Conservation (phyloP, 2,797 vertebrate species). For the Cossypha caffra region DNA sequence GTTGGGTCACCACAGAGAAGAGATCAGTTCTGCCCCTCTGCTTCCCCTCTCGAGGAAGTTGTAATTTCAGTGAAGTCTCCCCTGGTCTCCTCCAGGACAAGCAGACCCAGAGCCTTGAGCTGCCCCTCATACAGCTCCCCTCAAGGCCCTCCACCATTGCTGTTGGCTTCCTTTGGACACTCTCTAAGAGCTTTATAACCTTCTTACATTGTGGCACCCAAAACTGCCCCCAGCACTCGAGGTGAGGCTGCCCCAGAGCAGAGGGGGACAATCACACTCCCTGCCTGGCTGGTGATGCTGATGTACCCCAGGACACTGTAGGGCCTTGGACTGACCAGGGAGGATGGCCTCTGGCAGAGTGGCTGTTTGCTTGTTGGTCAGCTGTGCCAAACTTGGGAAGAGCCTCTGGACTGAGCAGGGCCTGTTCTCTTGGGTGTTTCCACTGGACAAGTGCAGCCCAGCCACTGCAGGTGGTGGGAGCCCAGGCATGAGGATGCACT, state of each 20-base stretch:
- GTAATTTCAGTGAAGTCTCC: neutral
- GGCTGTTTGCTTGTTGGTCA: neutral
- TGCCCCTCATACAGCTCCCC: rapidly evolving
- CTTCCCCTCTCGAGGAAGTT: rapidly evolving
- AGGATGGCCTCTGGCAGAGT: neutral
- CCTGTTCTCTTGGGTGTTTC: rapidly evolving
- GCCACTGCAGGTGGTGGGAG: neutral
- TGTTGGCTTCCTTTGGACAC: neutral
- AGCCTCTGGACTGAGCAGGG: neutral
- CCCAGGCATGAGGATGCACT: too few relatives aligned
- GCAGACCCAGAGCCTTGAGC: neutral
- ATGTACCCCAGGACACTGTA: rapidly evolving
- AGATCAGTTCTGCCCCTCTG: neutral
- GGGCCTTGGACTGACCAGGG: neutral
- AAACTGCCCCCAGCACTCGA: neutral
- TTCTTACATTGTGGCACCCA: neutral
- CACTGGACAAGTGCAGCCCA: rapidly evolving
- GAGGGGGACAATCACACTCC: rapidly evolving
- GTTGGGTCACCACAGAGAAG: neutral
- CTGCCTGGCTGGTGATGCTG: rapidly evolving
- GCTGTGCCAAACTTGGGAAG: neutral
- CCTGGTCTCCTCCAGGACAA: neutral
- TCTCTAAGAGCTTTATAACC: neutral
- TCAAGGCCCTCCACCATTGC: neutral
- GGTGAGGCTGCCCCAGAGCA: rapidly evolving